phyloP scores from a whole-genome alignment of 2,888 invertebrate species.

The Aphidius colemani region DNA sequence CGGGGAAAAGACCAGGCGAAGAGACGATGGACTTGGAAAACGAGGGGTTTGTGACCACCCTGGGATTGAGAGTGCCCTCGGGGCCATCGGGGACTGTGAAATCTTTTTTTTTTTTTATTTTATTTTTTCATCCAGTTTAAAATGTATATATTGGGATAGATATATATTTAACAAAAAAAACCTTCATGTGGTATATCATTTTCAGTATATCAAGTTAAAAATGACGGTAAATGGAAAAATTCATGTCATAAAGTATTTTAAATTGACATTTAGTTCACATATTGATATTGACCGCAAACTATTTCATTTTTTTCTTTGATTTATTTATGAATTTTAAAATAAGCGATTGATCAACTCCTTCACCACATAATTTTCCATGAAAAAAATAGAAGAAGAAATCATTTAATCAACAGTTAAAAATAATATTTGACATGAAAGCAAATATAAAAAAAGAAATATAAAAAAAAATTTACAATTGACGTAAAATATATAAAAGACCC shows the following conservation, averaged over 20 bases:
- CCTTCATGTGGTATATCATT: no score
- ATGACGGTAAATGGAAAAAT: slow-evolving; percentile 4
- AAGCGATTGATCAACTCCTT: not conserved
- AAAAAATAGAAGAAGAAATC: not conserved
- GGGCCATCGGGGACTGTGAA: slow-evolving; percentile 23
- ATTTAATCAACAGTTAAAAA: not conserved
- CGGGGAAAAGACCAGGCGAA: not conserved
- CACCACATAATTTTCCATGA: not conserved
- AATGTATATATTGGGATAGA: not conserved
- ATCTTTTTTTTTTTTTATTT: slow-evolving; percentile 15
- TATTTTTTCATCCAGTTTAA: not conserved
- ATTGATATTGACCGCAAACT: not conserved
- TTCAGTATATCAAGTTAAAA: not conserved
- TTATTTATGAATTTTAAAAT: not conserved
- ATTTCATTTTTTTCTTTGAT: not conserved
- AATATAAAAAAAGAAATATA: slow-evolving; percentile 16
- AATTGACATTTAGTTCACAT: not conserved
- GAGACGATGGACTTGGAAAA: slow-evolving; percentile 38
- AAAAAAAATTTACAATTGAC: slow-evolving; percentile 7
- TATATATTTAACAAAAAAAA: no score
- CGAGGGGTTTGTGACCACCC: slow-evolving; percentile 50
- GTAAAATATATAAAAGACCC: slow-evolving; percentile 19
- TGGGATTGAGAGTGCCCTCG: slow-evolving; percentile 26
- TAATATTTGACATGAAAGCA: slow-evolving; percentile 13
- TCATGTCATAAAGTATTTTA: not conserved